A percentile compares a stretch with the other conserved stretches of the same genome.
These are phyloP conservation scores for Corbicula japonica DNA, from an alignment of 2,888 invertebrate species.

Conservation along the genomic window DNA sequence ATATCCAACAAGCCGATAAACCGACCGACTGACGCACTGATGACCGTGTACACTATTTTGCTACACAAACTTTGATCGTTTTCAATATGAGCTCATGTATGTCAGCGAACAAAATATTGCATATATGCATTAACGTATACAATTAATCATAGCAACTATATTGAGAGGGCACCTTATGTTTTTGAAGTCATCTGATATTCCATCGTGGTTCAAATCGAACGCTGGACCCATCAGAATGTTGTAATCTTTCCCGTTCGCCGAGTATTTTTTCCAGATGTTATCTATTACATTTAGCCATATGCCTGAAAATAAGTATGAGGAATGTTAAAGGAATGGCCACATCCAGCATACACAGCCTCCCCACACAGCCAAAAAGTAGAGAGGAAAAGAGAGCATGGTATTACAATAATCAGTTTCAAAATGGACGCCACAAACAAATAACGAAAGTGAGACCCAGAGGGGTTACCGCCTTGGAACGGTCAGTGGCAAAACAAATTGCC, in stretches of 20 bases:
- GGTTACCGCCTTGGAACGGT: too few relatives aligned
- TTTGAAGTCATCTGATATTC: constrained; percentile 59
- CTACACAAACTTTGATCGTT: not conserved
- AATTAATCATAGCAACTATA: not conserved
- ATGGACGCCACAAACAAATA: too few relatives aligned
- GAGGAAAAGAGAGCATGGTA: not conserved
- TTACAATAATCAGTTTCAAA: not conserved
- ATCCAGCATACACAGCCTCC: too few relatives aligned
- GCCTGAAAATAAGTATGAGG: constrained; percentile 13
- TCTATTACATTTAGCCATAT: constrained; percentile 63
- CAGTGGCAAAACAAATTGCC: too few relatives aligned
- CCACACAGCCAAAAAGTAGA: not conserved
- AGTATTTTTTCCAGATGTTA: constrained; percentile 34
- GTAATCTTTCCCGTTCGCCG: constrained; percentile 39
- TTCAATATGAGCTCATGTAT: not conserved
- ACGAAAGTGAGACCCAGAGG: too few relatives aligned
- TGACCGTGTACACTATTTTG: not conserved
- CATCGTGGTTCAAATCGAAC: constrained; percentile 77
- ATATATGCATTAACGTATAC: not conserved
- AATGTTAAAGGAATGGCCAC: not conserved
- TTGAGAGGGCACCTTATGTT: constrained; percentile 31
- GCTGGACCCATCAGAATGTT: constrained; percentile 76
- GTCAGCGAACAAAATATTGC: not conserved
- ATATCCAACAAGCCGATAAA: too few relatives aligned
- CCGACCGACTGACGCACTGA: too few relatives aligned